Percentiles rank a stretch among this genome's conserved stretches.
Evolutionary conservation across 1,140 invertebrate genomes (phyloP).

Genomic region (Alviniconcha marisindica): DNA sequence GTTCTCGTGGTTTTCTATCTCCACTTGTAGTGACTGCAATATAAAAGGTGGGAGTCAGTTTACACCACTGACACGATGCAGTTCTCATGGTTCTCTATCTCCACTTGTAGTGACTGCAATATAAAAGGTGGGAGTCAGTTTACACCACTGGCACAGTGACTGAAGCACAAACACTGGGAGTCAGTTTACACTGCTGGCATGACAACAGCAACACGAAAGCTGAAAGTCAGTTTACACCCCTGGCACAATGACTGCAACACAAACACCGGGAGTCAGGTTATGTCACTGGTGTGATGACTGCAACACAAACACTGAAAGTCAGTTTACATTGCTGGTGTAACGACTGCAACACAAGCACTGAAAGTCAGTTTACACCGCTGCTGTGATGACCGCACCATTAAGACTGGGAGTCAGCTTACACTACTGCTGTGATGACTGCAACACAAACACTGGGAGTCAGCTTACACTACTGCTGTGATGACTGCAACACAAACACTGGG

Average conservation of each 20-base stretch:
- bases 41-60: too few species aligned
- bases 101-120: conserved; percentile 89
- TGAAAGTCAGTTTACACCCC: conserved; percentile 93
- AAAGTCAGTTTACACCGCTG: too few species aligned
- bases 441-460: too few species aligned
- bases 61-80: conserved; percentile 79
- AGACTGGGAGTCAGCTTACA: too few species aligned
- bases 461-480: conserved; percentile 92
- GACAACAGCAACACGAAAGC: too few species aligned
- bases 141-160: conserved; percentile 87
- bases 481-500: conserved; percentile 79
- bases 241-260: conserved; percentile 86
- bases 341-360: conserved; percentile 82
- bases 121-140: too few species aligned
- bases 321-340: conserved; percentile 88
- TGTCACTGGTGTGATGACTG: conserved; percentile 84
- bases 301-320: too few species aligned
- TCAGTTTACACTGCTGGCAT: conserved; percentile 81
- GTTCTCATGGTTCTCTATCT: conserved; percentile 99
- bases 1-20: conserved; percentile 99
- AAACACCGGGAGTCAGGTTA: conserved; percentile 20
- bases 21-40: conserved; percentile 89
- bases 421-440: too few species aligned
- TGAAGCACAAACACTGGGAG: conserved; percentile 75
- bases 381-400: conserved; percentile 91